These are phyloP conservation scores for Trachelipus rathkii DNA, from an alignment of 1,140 invertebrate genomes.

Conservation along the genomic window DNA sequence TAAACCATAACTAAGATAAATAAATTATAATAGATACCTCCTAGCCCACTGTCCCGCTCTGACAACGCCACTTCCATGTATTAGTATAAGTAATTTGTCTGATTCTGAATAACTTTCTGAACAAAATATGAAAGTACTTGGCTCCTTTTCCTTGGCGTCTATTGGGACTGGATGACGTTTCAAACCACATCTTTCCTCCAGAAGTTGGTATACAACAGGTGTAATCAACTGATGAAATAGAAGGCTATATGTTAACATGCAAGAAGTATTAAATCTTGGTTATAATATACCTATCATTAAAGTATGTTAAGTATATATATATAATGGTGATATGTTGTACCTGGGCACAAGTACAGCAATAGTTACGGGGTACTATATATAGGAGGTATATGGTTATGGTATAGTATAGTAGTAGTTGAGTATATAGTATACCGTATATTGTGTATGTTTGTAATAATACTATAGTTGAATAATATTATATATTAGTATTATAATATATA, in stretches of 20 bases:
- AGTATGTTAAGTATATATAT: too few relatives aligned
- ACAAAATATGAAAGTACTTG: slow-evolving; percentile 61
- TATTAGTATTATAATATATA: too few relatives aligned
- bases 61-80: slow-evolving; percentile 73
- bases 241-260: background rate
- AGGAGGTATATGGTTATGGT: too few relatives aligned
- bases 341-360: too few relatives aligned
- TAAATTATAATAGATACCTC: slow-evolving; percentile 49
- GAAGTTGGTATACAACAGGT: slow-evolving; percentile 2
- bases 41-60: slow-evolving; percentile 76
- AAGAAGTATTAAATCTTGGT: too few relatives aligned
- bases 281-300: too few relatives aligned
- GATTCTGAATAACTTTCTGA: slow-evolving; percentile 57
- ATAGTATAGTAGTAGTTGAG: too few relatives aligned
- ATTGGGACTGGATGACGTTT: slow-evolving; percentile 14
- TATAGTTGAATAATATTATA: too few relatives aligned
- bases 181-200: slow-evolving; percentile 20
- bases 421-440: too few relatives aligned
- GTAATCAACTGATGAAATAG: slow-evolving; percentile 19
- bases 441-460: too few relatives aligned
- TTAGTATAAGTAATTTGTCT: slow-evolving; percentile 64
- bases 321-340: too few relatives aligned
- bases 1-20: background rate
- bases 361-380: too few relatives aligned
- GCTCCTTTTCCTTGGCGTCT: slow-evolving; percentile 52